Conservation (phyloP, 2,888 invertebrate genomes). For the Callyntrura sp. region DNA sequence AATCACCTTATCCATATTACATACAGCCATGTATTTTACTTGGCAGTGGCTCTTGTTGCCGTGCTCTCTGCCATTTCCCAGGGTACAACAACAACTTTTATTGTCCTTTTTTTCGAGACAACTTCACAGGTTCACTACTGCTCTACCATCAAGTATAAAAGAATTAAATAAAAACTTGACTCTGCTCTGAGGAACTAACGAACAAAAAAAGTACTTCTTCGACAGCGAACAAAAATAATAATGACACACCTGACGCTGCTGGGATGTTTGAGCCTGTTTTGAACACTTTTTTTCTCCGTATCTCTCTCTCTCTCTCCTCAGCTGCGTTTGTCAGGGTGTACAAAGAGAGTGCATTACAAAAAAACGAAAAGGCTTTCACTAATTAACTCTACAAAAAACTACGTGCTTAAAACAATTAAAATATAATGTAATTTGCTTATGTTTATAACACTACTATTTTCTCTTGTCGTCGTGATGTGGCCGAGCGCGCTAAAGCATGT, state of each 20-base stretch:
- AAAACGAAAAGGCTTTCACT: conserved; percentile 36
- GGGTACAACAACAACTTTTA: conserved; percentile 59
- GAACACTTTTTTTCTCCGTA: background rate
- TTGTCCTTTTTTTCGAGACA: conserved; percentile 66
- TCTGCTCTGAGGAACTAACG: conserved; percentile 43
- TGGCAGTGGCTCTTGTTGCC: background rate
- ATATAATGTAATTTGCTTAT: background rate
- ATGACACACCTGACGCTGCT: conserved; percentile 65
- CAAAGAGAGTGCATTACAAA: conserved; percentile 17
- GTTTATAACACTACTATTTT: conserved; percentile 11
- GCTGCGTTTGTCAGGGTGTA: background rate
- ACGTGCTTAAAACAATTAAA: conserved; percentile 1
- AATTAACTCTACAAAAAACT: background rate
- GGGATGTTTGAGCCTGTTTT: background rate
- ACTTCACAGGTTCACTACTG: conserved; percentile 48
- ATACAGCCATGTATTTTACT: background rate
- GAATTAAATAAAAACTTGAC: conserved; percentile 53
- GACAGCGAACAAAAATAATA: conserved; percentile 35
- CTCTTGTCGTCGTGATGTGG: background rate
- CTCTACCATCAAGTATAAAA: conserved; percentile 13
- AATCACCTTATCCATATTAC: conserved; percentile 50
- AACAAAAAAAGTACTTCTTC: conserved; percentile 51
- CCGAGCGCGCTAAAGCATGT: too few species aligned
- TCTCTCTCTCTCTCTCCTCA: background rate
- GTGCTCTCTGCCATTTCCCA: conserved; percentile 62